Conservation (phyloP, 2,113 vertebrate genomes). For the Morone saxatilis region DNA sequence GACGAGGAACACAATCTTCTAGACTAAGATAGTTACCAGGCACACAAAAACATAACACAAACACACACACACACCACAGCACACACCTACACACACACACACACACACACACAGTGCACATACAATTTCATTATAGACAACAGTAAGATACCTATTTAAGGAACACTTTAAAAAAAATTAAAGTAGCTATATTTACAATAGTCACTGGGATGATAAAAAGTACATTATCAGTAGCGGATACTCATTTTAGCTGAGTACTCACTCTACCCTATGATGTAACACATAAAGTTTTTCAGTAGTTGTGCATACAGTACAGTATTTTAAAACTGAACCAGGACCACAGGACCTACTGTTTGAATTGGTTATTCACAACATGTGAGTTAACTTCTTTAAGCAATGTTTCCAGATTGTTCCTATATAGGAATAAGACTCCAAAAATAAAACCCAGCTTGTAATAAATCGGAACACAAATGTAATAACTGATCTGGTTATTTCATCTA, state of each 20-base stretch:
- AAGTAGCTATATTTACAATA: too few species aligned
- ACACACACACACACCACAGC: not conserved
- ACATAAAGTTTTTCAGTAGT: too few species aligned
- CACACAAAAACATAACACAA: not conserved
- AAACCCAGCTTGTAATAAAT: not conserved
- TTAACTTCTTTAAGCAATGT: not conserved
- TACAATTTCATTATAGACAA: too few species aligned
- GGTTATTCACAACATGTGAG: not conserved
- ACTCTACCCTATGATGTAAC: too few species aligned
- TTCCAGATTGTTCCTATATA: not conserved
- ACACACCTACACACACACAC: not conserved
- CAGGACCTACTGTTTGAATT: not conserved
- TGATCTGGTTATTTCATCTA: too few species aligned
- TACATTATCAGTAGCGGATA: too few species aligned
- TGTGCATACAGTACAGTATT: not conserved
- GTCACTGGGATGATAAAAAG: too few species aligned
- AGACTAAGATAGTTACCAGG: not conserved
- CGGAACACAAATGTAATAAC: too few species aligned
- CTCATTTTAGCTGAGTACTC: too few species aligned
- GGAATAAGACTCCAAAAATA: not conserved
- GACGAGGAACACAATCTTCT: conserved; percentile 8
- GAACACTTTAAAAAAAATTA: too few species aligned
- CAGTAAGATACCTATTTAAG: too few species aligned
- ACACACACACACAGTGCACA: not conserved
- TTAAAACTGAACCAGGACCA: not conserved